Conservation (phyloP, 2,113 vertebrate genomes). For the Loxodonta africana region DNA sequence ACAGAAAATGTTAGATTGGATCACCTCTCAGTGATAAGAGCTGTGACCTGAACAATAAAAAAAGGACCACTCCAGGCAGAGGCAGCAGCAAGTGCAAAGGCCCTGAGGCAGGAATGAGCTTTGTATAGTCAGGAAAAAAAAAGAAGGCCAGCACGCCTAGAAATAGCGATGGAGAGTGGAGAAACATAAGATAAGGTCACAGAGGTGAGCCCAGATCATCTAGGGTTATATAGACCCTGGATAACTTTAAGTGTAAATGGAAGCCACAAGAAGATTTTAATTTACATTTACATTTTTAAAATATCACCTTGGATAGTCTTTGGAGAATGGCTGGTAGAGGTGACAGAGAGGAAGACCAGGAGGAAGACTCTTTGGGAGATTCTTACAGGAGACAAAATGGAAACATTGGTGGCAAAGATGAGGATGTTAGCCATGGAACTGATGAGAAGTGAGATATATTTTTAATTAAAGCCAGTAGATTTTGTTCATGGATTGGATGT, state of each 20-base stretch:
- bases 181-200: neutral
- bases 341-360: neutral
- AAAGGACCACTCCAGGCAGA: neutral
- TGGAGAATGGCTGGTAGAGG: neutral
- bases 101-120: neutral
- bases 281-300: neutral
- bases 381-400: neutral
- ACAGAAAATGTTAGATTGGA: neutral
- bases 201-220: neutral
- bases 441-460: neutral
- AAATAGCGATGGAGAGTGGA: neutral
- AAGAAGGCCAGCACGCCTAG: neutral
- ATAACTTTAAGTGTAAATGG: slow-evolving; percentile 4
- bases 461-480: neutral
- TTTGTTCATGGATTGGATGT: neutral
- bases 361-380: neutral
- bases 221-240: neutral
- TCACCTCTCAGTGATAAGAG: neutral
- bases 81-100: no score
- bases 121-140: neutral
- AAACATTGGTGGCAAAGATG: neutral
- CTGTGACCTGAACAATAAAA: neutral
- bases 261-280: neutral
- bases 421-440: neutral
- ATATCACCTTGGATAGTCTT: neutral